Evolutionary conservation across 2,888 invertebrate species (phyloP).

Genomic region (Macrophya alboannulata): DNA sequence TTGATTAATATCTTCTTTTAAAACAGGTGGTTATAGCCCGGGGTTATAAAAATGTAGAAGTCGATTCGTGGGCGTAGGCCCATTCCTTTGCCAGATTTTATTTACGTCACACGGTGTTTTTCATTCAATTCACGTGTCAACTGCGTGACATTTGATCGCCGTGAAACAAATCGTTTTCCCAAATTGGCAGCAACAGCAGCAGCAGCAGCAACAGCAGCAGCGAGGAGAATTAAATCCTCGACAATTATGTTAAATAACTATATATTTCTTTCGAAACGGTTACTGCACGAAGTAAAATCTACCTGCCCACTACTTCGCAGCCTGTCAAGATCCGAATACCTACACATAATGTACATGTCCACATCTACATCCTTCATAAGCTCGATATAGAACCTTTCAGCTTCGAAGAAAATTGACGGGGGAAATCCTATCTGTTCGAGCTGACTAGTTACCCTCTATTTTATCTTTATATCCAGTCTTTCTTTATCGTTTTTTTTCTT

Average conservation of each 20-base stretch:
- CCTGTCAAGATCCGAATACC: background rate
- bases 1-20: constrained; percentile 6
- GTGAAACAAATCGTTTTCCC: constrained; percentile 24
- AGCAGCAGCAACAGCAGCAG: background rate
- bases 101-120: constrained; percentile 35
- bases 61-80: background rate
- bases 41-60: background rate
- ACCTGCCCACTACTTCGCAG: background rate
- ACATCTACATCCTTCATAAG: constrained; percentile 11
- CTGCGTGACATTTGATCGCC: constrained; percentile 30
- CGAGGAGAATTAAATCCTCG: background rate
- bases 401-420: constrained; percentile 15
- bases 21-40: constrained; percentile 8
- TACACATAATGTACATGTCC: background rate
- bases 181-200: background rate
- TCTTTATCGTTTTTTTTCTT: background rate
- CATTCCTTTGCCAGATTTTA: constrained; percentile 36
- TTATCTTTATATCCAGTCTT: background rate
- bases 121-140: constrained; percentile 46
- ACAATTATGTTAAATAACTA: background rate
- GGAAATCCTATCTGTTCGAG: background rate
- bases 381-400: background rate
- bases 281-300: background rate
- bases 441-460: background rate
- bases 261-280: background rate